Conservation (phyloP, 2,888 invertebrate species). For the Lasioglossum pauxillum region DNA sequence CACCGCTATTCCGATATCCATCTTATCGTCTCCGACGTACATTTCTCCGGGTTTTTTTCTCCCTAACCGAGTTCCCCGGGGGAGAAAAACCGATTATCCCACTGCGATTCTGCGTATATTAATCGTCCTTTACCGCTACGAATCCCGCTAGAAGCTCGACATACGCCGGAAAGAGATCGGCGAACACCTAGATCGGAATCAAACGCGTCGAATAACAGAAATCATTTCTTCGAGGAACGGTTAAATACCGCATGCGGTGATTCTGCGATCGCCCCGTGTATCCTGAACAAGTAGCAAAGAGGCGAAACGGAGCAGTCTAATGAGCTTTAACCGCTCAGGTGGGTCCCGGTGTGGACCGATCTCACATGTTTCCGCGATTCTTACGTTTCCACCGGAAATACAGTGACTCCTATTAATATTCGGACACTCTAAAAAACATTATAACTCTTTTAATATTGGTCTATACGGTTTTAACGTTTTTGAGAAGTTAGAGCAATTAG, state of each 20-base stretch:
- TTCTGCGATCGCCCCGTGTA: conserved; percentile 6
- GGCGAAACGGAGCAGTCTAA: neutral
- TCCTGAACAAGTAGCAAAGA: neutral
- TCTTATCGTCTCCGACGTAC: conserved; percentile 12
- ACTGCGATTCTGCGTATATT: conserved; percentile 38
- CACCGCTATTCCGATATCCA: conserved; percentile 25
- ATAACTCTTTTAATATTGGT: too few species aligned
- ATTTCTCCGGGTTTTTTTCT: conserved; percentile 3
- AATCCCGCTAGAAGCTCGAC: conserved; percentile 53
- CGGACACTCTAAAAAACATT: too few species aligned
- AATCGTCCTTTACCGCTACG: conserved; percentile 61
- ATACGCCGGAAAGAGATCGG: conserved; percentile 13
- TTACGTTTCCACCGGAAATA: neutral
- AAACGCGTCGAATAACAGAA: conserved; percentile 50
- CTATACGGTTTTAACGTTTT: too few species aligned
- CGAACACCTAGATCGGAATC: conserved; percentile 38
- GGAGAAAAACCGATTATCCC: conserved; percentile 45
- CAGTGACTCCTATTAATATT: too few species aligned
- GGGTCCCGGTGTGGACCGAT: neutral
- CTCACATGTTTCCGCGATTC: neutral
- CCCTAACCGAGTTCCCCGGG: conserved; percentile 11
- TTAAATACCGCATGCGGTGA: conserved; percentile 42
- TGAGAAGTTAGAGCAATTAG: too few species aligned
- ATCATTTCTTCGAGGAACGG: conserved; percentile 40
- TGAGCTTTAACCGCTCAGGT: neutral